Evolutionary conservation across 64 coral and sea anemone species (phyloP), one percentile per base, ranked within the genome.

Genomic region (Dendrophyllia cribrosa): DNA sequence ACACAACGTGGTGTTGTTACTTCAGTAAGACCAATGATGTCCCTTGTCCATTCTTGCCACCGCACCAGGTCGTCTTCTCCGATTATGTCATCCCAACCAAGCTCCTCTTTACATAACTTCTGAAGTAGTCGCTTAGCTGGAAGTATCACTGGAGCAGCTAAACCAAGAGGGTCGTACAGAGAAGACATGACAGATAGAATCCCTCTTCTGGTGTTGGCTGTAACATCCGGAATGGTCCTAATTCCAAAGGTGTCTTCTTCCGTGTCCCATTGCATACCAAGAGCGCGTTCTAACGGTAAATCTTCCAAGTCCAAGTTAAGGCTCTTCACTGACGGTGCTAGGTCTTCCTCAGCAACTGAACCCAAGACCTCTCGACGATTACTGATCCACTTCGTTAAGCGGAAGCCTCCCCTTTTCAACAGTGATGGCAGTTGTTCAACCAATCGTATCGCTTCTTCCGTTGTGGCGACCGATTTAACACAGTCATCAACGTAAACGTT

Each of bases 401-500:
- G 62, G 11, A 89, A 77, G 23, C 74, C 87, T 49, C 74, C 87
- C 73, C 58, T 75, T 21, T 58, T 19, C 74, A 89, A 25, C 87
- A 89, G 19, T 60, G 60, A 16, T 4, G 16, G 75, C 0, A 89
- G 15, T 59, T 66, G 71, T 10, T 49, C 10, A 56, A 73, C 51
- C 20, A 89, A 8, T 5, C 72, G n/a, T 10, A 43, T 8, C 51
- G 75, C 74, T n/a, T 77, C 45, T 14, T 78, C 58, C 50, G 61
- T 61, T 3, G 87, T 20, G 4, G 71, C 13, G 5, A 78, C 71
- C 46, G 87, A 89, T 46, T 89, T 78, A 15, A 89, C 6, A 60
- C 71, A 77, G 60, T 89, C 87, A 64, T 89, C 87, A 4, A 89
- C 74, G 13, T 89, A 89, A 7, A 89, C 64, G 60, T 89, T 89